Percentiles rank a stretch among this genome's conserved stretches.
These are phyloP conservation scores for Amblyjoppa fuscipennis DNA, from an alignment of 2,888 invertebrate genomes.

Conservation along the genomic window DNA sequence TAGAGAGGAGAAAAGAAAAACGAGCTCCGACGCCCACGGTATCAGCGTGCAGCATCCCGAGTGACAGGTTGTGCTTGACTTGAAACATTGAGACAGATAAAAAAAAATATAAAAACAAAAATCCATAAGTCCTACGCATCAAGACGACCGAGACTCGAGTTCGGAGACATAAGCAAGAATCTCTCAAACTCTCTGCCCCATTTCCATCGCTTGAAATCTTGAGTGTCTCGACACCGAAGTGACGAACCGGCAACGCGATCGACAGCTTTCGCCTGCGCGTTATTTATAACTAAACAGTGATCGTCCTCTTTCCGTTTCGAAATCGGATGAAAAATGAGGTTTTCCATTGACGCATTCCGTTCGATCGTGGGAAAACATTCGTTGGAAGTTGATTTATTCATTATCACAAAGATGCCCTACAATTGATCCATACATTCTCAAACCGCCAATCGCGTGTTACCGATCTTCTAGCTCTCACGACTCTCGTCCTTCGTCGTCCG, in stretches of 20 bases:
- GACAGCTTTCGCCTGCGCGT: conserved; percentile 41
- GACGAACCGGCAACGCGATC: conserved; percentile 39
- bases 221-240: conserved; percentile 45
- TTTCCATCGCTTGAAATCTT: conserved; percentile 23
- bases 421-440: background rate
- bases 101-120: conserved; percentile 31
- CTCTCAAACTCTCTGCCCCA: conserved; percentile 35
- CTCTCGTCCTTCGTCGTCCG: conserved; percentile 5
- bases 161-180: conserved; percentile 29
- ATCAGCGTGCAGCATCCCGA: conserved; percentile 28
- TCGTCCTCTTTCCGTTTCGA: background rate
- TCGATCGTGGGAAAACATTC: background rate
- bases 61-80: conserved; percentile 33
- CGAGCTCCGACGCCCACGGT: conserved; percentile 53
- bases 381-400: too few relatives aligned
- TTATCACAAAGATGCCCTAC: background rate
- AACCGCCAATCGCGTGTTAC: background rate
- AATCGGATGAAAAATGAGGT: background rate
- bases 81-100: conserved; percentile 39
- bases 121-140: conserved; percentile 51
- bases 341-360: background rate
- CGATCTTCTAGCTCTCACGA: background rate
- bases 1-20: conserved; percentile 19
- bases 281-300: background rate
- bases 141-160: conserved; percentile 70